Evolutionary conservation across 2,888 invertebrate genomes (phyloP).

Genomic region (Mythimna impura): DNA sequence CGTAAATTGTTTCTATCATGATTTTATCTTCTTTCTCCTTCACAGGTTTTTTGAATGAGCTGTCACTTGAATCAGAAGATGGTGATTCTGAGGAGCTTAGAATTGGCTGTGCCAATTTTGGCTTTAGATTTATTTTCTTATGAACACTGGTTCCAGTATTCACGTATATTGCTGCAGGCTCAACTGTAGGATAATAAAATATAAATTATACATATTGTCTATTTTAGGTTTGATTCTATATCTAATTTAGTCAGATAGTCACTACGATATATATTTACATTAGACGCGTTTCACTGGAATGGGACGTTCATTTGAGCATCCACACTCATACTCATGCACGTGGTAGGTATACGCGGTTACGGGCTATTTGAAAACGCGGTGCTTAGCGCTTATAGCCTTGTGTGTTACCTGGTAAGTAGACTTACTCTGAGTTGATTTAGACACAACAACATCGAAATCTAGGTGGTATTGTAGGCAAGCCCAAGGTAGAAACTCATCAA

Average conservation of each 20-base stretch:
- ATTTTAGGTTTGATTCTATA: too few relatives aligned
- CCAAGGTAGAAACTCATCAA: not conserved
- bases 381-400: not conserved
- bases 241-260: too few relatives aligned
- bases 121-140: not conserved
- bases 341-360: not conserved
- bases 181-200: not conserved
- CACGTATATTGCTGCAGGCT: not conserved
- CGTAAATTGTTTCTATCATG: conserved; percentile 66
- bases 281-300: too few relatives aligned
- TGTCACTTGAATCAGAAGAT: not conserved
- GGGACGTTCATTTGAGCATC: too few relatives aligned
- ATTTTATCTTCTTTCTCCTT: not conserved
- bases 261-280: too few relatives aligned
- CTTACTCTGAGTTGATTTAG: not conserved
- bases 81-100: not conserved
- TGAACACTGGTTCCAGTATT: not conserved
- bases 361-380: not conserved
- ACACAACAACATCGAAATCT: not conserved
- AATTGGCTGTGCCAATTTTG: not conserved
- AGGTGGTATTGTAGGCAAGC: not conserved
- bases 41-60: not conserved
- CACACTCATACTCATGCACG: too few relatives aligned
- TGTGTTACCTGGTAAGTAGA: not conserved
- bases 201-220: not conserved